These are phyloP conservation scores for Paracentrotus lividus DNA, from an alignment of 53 echinoderm and acorn worm species.

Conservation along the genomic window DNA sequence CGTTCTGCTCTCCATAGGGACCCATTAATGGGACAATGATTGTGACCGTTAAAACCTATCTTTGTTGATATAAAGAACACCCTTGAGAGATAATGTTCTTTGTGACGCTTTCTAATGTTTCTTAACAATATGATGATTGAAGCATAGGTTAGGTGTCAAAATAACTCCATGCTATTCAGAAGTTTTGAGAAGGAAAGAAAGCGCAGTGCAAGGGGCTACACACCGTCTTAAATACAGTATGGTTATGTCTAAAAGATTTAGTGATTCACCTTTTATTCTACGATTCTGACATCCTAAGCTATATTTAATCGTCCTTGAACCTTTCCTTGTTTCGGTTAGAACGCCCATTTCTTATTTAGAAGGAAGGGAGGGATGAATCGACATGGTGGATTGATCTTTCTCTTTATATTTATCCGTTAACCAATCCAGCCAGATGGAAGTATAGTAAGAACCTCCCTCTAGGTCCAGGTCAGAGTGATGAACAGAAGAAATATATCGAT, in stretches of 20 bases:
- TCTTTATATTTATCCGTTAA: too few relatives aligned
- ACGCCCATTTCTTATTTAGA: neutral
- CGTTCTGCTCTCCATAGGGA: neutral
- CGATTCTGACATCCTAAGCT: neutral
- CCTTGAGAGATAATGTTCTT: conserved; percentile 8
- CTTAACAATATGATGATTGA: neutral
- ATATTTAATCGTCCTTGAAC: neutral
- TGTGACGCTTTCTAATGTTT: neutral
- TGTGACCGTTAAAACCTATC: neutral
- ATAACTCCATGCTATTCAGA: neutral
- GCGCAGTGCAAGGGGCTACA: neutral
- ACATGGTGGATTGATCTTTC: neutral
- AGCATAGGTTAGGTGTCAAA: neutral
- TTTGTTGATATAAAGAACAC: conserved; percentile 11
- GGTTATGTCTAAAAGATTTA: neutral
- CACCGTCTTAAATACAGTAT: neutral
- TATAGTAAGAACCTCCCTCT: too few relatives aligned
- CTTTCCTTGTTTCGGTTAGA: neutral
- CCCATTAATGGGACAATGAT: conserved; percentile 14
- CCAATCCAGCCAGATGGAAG: too few relatives aligned
- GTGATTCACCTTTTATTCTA: neutral
- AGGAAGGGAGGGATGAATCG: neutral
- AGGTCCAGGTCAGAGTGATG: too few relatives aligned
- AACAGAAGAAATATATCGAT: too few relatives aligned
- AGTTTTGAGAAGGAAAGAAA: neutral